Percentiles rank a stretch among this genome's conserved stretches.
phyloP scores from a whole-genome alignment of 2,888 invertebrate species.

The Hyposoter dolosus region DNA sequence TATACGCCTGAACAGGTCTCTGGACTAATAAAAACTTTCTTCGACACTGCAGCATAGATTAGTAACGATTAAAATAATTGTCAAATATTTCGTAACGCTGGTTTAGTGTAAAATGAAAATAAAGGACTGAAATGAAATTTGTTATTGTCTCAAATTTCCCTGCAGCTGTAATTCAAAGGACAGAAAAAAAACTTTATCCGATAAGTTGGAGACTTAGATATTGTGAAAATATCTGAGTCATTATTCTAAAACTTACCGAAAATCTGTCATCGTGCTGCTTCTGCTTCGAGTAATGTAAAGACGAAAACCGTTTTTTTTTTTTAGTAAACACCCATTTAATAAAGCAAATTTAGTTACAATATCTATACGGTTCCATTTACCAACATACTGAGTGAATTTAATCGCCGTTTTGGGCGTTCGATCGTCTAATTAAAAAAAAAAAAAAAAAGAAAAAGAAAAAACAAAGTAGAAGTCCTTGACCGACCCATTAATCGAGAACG shows the following conservation, averaged over 20 bases:
- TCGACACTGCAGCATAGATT: conserved; percentile 93
- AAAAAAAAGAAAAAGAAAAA: conserved; percentile 24
- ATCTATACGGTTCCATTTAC: conserved; percentile 78
- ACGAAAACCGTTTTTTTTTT: conserved; percentile 58
- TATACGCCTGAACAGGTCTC: conserved; percentile 94
- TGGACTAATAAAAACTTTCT: conserved; percentile 94
- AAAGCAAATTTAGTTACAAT: conserved; percentile 84
- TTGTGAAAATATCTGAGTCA: background rate
- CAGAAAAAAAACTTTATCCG: too few relatives aligned
- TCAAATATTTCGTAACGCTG: background rate
- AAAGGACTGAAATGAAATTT: background rate
- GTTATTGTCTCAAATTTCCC: background rate
- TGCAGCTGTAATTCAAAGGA: background rate
- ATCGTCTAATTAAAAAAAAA: conserved; percentile 38
- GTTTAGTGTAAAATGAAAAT: conserved; percentile 4
- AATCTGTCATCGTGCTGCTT: background rate
- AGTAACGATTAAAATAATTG: background rate
- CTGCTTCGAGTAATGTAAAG: background rate
- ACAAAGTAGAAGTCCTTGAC: conserved; percentile 35
- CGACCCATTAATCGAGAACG: conserved; percentile 52
- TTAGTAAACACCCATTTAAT: conserved; percentile 85
- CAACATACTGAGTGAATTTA: conserved; percentile 74
- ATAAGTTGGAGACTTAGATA: background rate
- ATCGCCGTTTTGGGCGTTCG: conserved; percentile 65
- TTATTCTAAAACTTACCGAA: conserved; percentile 15